Evolutionary conservation across 2,888 invertebrate species (phyloP), one percentile per base, ranked within the genome.

Genomic region (Clistopyga incitator): DNA sequence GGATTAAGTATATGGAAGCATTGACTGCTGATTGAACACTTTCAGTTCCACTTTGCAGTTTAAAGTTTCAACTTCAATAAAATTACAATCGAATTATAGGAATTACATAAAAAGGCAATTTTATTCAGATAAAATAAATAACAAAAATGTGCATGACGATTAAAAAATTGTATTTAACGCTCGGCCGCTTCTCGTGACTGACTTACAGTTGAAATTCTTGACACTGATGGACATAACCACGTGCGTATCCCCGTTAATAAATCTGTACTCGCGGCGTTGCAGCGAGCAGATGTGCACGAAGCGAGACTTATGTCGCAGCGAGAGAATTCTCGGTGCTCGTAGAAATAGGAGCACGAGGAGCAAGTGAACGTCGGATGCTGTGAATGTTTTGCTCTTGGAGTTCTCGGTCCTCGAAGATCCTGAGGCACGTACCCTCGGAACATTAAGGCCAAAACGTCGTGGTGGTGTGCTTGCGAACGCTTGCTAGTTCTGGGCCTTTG

Each of bases 401-500:
- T 47, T 42, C 47, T 45, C 59, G 64, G 67, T 77, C 72, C 47
- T 54, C 76, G 78, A 70, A 80, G 77, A 82, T 78, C 61, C 74
- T 47, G 80, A 74, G 75, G 75, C 71, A 71, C 78, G 84, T 84
- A 78, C 68, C 64, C 78, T 81, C 80, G 82, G 85, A 84, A 86
- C 82, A 87, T 87, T 87, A 86, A 85, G 84, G 82, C 71, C 83
- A 71, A 78, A 84, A 82, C 81, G 84, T 86, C 81, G 78, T 65
- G 80, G 76, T 78, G 59, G n/a, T n/a, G 78, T 78, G 59, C 78
- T 25, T 23, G 67, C 29, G 70, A 42, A 79, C 29, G 45, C 68
- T 72, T 25, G 45, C 38, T 52, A 45, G 25, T 50, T 61, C 79
- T 54, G 50, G 68, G 81, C 29, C 70, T 76, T 38, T 77, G 77